Evolutionary conservation across 2,797 vertebrate species (phyloP).

Genomic region (Malurus splendens): DNA sequence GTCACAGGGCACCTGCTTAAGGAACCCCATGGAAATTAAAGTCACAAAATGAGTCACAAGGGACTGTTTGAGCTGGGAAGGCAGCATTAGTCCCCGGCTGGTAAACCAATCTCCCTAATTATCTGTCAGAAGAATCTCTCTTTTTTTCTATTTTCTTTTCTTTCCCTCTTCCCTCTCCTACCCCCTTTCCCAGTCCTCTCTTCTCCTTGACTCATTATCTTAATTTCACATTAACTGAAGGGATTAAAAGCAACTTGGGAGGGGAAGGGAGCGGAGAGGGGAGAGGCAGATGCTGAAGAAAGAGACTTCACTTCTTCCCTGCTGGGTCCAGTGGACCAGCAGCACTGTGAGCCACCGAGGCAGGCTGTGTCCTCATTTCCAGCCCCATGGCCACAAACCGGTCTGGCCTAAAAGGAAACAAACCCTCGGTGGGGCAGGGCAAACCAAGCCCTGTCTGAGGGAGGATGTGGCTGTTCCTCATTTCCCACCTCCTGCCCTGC

Average conservation of each 20-base stretch:
- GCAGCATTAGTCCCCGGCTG: constrained; percentile 72
- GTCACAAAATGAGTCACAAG: constrained; percentile 82
- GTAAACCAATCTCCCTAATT: constrained; percentile 95
- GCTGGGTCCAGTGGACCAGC: neutral
- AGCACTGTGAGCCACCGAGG: rapidly evolving
- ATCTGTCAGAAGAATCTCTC: constrained; percentile 81
- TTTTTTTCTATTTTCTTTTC: constrained; percentile 67
- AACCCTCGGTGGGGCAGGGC: neutral
- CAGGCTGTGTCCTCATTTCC: neutral
- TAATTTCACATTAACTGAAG: constrained; percentile 72
- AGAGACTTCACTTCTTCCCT: neutral
- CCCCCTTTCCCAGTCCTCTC: constrained; percentile 69
- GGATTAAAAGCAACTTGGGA: constrained; percentile 77
- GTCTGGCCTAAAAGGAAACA: neutral
- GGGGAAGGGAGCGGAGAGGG: constrained; percentile 31
- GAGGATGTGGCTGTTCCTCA: constrained; percentile 31
- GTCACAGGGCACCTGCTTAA: constrained; percentile 89
- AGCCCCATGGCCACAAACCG: rapidly evolving
- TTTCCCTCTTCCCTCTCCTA: neutral
- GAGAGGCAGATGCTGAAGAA: neutral
- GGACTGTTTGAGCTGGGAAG: constrained; percentile 77
- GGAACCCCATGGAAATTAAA: constrained; percentile 83
- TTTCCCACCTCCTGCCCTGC: constrained; percentile 29
- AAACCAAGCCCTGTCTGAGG: neutral
- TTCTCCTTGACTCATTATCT: constrained; percentile 36